Percentiles rank a stretch among this genome's conserved stretches.
Evolutionary conservation across 2,888 invertebrate genomes (phyloP).

Genomic region (Agrochola lota): DNA sequence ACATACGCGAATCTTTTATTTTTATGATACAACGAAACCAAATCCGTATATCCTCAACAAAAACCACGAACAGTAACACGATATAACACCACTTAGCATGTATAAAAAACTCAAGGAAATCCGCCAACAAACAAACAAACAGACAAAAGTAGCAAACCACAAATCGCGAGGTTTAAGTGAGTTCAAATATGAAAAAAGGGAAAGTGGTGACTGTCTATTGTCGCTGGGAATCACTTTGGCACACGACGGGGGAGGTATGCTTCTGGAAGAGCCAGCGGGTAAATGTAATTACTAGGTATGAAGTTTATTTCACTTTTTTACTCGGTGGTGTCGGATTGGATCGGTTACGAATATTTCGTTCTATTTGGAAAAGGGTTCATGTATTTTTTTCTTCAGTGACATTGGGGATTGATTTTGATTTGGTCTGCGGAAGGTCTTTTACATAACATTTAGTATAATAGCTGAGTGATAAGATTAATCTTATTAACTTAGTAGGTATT

Average conservation of each 20-base stretch:
- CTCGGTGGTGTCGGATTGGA: conserved; percentile 27
- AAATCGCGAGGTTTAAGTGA: conserved; percentile 84
- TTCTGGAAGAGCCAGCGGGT: conserved; percentile 49
- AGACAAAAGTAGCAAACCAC: conserved; percentile 80
- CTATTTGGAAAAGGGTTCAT: neutral
- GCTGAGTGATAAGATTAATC: no score
- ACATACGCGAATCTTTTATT: neutral
- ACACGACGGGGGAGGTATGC: conserved; percentile 63
- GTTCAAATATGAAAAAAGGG: conserved; percentile 87
- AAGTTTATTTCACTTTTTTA: conserved; percentile 38
- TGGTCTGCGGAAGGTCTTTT: no score
- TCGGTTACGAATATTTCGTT: conserved; percentile 17
- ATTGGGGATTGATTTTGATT: neutral
- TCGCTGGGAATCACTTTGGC: conserved; percentile 81
- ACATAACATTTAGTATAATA: no score
- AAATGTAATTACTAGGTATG: conserved; percentile 48
- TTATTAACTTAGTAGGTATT: no score
- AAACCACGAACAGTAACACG: conserved; percentile 55
- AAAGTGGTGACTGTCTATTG: conserved; percentile 79
- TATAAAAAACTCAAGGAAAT: conserved; percentile 74
- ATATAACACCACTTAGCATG: conserved; percentile 61
- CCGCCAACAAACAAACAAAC: conserved; percentile 76
- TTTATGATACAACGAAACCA: conserved; percentile 1
- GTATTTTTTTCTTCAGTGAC: neutral
- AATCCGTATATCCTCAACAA: conserved; percentile 30